Conservation (phyloP, 2,113 vertebrate genomes). For the Phalacrocorax carbo region DNA sequence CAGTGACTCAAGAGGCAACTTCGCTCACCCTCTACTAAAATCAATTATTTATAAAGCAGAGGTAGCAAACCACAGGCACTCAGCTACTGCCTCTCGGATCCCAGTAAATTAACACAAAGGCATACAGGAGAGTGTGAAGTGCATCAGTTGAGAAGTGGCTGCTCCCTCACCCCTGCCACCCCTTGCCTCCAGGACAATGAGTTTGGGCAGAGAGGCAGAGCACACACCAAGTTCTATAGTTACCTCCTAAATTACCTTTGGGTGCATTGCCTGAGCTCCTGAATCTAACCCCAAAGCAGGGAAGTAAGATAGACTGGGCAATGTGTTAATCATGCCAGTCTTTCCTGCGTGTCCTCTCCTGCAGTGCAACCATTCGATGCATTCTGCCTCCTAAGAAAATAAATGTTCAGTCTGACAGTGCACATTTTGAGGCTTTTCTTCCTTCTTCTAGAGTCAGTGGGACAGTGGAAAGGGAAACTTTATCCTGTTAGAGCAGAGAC, state of each 20-base stretch:
- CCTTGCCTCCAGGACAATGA: not conserved
- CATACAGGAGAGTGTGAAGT: not conserved
- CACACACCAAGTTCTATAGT: not conserved
- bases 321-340: too few species aligned
- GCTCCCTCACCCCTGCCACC: not conserved
- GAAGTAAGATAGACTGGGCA: not conserved
- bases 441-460: not conserved
- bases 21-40: not conserved
- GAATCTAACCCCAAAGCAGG: not conserved
- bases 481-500: not conserved
- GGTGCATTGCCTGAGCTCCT: not conserved
- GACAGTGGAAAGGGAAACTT: not conserved
- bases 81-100: not conserved
- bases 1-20: not conserved
- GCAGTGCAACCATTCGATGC: not conserved
- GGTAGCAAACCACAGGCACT: not conserved
- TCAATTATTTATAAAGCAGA: not conserved
- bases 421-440: not conserved
- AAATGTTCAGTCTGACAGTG: not conserved
- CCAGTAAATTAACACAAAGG: fast-evolving
- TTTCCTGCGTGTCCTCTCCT: not conserved
- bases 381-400: not conserved
- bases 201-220: not conserved
- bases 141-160: not conserved
- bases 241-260: not conserved